These are phyloP conservation scores for Euleptes europaea DNA, from an alignment of 2,113 vertebrate genomes.

Conservation along the genomic window DNA sequence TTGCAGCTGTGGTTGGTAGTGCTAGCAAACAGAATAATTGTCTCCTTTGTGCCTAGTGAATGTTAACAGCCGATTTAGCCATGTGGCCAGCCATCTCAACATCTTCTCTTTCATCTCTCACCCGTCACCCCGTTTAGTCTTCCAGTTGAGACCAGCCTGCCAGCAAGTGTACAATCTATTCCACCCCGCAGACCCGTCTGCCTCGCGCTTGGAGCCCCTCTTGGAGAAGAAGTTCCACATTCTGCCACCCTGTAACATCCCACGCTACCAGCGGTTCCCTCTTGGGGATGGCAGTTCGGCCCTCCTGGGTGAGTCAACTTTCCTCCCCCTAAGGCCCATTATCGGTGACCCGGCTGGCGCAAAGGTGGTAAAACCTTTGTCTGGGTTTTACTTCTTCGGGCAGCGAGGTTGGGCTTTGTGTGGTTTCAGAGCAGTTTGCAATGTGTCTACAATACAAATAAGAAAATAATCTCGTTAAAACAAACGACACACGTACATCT, in stretches of 20 bases:
- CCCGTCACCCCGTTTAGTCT: constrained; percentile 62
- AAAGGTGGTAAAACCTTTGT: background rate
- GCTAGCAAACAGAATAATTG: background rate
- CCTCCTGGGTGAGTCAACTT: constrained; percentile 80
- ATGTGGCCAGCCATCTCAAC: background rate
- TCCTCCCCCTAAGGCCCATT: background rate
- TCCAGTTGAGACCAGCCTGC: constrained; percentile 91
- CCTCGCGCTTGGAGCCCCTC: constrained; percentile 94
- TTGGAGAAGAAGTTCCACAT: constrained; percentile 92
- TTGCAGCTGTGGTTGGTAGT: background rate
- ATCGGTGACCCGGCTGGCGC: background rate
- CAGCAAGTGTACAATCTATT: constrained; percentile 99
- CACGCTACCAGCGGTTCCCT: constrained; percentile 96
- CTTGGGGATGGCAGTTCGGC: constrained; percentile 93
- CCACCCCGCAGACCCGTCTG: constrained; percentile 95
- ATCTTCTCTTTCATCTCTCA: background rate
- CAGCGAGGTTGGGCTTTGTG: no score
- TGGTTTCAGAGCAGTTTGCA: no score
- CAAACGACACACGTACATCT: no score
- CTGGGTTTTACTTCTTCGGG: background rate
- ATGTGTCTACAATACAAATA: no score
- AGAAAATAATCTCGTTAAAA: no score
- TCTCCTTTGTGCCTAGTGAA: background rate
- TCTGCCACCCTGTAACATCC: constrained; percentile 88
- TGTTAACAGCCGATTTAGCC: background rate